A percentile compares a stretch with the other conserved stretches of the same genome.
Evolutionary conservation across 2,113 vertebrate genomes (phyloP).

Genomic region (Glaucomys volans): DNA sequence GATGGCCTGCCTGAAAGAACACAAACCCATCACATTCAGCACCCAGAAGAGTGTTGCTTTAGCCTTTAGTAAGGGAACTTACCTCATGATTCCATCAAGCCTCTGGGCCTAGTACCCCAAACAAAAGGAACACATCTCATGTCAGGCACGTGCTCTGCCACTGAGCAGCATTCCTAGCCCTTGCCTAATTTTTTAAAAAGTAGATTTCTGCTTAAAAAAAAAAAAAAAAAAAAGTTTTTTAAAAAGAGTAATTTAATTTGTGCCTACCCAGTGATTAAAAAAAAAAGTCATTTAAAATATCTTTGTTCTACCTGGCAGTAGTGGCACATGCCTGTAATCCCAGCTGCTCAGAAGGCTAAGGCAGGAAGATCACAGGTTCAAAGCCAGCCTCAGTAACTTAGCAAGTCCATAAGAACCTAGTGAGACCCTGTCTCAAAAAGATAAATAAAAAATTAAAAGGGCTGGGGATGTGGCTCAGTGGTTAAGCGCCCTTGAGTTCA

Average conservation of each 20-base stretch:
- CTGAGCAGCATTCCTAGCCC: not conserved
- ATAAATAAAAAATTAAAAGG: no score
- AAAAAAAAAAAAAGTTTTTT: no score
- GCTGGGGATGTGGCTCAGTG: no score
- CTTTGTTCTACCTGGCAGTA: no score
- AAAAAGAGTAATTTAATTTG: not conserved
- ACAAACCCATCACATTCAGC: not conserved
- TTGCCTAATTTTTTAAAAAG: not conserved
- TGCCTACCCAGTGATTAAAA: not conserved
- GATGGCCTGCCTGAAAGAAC: slow-evolving; percentile 90
- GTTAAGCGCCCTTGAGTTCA: no score
- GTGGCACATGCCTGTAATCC: no score
- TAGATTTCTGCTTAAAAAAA: no score
- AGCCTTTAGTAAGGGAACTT: not conserved
- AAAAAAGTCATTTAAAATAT: not conserved
- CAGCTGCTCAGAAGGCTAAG: no score
- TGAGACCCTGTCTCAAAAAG: no score
- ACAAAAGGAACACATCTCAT: not conserved
- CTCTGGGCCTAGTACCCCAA: not conserved
- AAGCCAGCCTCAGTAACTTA: no score
- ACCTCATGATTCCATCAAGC: not conserved
- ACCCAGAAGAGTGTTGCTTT: not conserved
- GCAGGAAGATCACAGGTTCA: no score
- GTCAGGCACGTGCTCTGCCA: not conserved
- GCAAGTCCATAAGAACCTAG: no score